A percentile compares a stretch with the other conserved stretches of the same genome.
phyloP scores from a whole-genome alignment of 2,113 vertebrate species.

The Sterna hirundo region DNA sequence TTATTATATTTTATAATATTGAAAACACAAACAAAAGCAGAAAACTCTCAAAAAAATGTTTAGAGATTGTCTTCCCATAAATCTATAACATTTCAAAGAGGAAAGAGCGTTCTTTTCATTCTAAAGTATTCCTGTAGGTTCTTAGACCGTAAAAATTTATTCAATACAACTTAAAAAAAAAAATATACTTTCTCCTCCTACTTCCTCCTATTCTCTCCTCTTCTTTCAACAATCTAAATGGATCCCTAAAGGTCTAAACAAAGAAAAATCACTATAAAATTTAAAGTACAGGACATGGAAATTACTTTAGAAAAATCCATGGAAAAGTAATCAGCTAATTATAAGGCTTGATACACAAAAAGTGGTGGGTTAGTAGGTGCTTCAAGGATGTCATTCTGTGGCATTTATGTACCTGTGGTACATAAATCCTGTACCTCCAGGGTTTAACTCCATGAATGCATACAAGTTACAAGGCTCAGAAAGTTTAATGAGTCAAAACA shows the following conservation, averaged over 20 bases:
- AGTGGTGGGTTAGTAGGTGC: neutral
- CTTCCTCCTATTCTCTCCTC: neutral
- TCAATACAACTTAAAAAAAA: neutral
- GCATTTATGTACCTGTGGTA: neutral
- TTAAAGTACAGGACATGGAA: neutral
- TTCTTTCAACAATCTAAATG: neutral
- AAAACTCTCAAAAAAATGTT: neutral
- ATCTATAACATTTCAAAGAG: neutral
- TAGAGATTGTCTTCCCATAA: neutral
- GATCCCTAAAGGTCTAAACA: neutral
- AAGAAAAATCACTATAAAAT: neutral
- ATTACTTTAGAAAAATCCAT: neutral
- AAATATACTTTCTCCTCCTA: neutral
- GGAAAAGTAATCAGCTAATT: neutral
- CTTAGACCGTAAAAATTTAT: neutral
- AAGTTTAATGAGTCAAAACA: neutral
- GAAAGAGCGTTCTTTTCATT: neutral
- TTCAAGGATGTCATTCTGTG: neutral
- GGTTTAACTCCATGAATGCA: neutral
- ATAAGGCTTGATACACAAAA: neutral
- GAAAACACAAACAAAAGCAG: neutral
- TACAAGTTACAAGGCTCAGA: neutral
- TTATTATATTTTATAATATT: neutral
- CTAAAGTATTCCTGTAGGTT: neutral
- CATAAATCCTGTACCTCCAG: neutral